Conservation (phyloP, 2,888 invertebrate genomes). For the Drosophila lutescens region DNA sequence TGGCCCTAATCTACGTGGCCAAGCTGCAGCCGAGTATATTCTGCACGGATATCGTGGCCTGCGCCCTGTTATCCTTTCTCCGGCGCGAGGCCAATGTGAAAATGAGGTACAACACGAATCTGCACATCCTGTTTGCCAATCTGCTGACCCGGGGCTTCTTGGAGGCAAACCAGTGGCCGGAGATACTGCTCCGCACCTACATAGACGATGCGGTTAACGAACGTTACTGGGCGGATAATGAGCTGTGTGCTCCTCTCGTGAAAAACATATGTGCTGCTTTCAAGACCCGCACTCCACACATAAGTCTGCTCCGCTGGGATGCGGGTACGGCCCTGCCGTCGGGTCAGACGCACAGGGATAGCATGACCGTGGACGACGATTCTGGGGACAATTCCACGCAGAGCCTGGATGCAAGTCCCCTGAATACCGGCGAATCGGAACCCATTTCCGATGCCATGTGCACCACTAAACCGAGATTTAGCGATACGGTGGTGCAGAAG, state of each 20-base stretch:
- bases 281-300: slow-evolving; percentile 81
- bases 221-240: slow-evolving; percentile 96
- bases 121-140: slow-evolving; percentile 93
- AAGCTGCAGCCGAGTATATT: slow-evolving; percentile 92
- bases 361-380: slow-evolving; percentile 85
- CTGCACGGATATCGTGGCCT: slow-evolving; percentile 89
- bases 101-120: slow-evolving; percentile 91
- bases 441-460: slow-evolving; percentile 85
- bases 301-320: slow-evolving; percentile 74
- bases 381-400: slow-evolving; percentile 82
- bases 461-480: slow-evolving; percentile 86
- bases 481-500: slow-evolving; percentile 86
- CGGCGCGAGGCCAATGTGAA: slow-evolving; percentile 92
- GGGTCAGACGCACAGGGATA: slow-evolving; percentile 55
- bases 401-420: slow-evolving; percentile 84
- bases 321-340: slow-evolving; percentile 57
- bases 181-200: slow-evolving; percentile 95
- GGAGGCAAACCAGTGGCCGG: slow-evolving; percentile 95
- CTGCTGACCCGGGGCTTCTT: slow-evolving; percentile 92
- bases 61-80: slow-evolving; percentile 92
- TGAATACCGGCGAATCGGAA: slow-evolving; percentile 71
- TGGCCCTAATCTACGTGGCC: slow-evolving; percentile 91
- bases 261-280: slow-evolving; percentile 91
- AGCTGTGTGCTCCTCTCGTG: slow-evolving; percentile 95
- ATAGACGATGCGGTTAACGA: slow-evolving; percentile 98